Conservation (phyloP, 2,888 invertebrate species). For the Heteropelma amictum region DNA sequence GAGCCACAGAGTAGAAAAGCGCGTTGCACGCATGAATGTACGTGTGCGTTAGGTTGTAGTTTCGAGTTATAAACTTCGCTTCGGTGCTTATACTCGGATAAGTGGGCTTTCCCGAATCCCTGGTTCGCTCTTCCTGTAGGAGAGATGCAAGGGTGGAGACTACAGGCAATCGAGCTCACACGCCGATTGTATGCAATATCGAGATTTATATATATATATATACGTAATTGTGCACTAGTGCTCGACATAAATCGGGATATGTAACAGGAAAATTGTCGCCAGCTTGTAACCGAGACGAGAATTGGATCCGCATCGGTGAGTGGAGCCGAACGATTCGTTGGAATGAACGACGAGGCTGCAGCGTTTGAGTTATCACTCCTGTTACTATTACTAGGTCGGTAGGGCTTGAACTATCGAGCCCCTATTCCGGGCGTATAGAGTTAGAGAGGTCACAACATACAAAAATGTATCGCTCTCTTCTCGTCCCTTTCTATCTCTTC, state of each 20-base stretch:
- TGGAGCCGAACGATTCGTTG: conserved; percentile 20
- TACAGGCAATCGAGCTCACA: not conserved
- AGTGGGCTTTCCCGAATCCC: conserved; percentile 45
- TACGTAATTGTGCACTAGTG: not conserved
- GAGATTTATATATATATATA: not conserved
- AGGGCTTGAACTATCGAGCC: not conserved
- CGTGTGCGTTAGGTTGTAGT: not conserved
- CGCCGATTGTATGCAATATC: conserved; percentile 1
- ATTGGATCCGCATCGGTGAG: conserved; percentile 19
- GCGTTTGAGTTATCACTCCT: conserved; percentile 33
- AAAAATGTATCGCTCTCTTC: not conserved
- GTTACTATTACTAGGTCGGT: conserved; percentile 13
- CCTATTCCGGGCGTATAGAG: not conserved
- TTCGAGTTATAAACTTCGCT: conserved; percentile 26
- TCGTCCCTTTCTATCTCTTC: too few relatives aligned
- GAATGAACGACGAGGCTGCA: conserved; percentile 22
- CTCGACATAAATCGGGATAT: conserved; percentile 57
- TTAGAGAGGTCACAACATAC: conserved; percentile 1
- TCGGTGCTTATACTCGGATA: conserved; percentile 41
- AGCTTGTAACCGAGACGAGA: conserved; percentile 60
- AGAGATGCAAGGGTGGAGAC: not conserved
- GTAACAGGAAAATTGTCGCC: conserved; percentile 62
- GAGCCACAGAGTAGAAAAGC: conserved; percentile 36
- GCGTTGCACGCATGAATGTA: conserved; percentile 17
- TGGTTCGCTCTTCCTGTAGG: conserved; percentile 17